Evolutionary conservation across 2,113 vertebrate species (phyloP).

Genomic region (Thymallus thymallus): DNA sequence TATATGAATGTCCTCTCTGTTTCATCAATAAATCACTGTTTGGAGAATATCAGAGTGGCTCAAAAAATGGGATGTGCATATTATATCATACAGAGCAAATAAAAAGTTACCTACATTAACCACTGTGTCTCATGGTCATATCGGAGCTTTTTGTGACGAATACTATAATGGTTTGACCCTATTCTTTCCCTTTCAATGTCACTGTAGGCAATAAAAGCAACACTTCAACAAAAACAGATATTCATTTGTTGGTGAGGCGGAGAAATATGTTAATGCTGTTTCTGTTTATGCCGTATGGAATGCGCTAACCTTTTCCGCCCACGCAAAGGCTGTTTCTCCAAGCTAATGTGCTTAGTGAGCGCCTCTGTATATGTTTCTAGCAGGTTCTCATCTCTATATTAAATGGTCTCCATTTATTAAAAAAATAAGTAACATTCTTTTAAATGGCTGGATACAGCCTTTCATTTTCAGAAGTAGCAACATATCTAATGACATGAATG

Average conservation of each 20-base stretch:
- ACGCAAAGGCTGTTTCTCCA: constrained; percentile 40
- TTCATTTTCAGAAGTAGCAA: not conserved
- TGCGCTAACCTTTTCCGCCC: constrained; percentile 47
- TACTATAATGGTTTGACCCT: constrained; percentile 25
- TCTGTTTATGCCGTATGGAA: constrained; percentile 52
- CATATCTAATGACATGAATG: not conserved
- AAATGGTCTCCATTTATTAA: constrained; percentile 17
- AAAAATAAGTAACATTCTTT: not conserved
- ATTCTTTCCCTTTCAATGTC: constrained; percentile 22
- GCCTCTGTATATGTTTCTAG: constrained; percentile 16
- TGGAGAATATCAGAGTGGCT: too few species aligned
- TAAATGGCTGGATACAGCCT: not conserved
- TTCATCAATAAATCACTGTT: too few species aligned
- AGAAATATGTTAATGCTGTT: constrained; percentile 39
- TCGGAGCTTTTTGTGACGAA: constrained; percentile 48
- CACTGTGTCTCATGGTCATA: constrained; percentile 29
- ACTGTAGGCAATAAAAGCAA: constrained; percentile 23
- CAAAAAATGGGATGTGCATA: too few species aligned
- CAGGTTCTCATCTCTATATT: constrained; percentile 24
- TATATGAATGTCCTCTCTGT: too few species aligned
- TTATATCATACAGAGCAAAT: too few species aligned
- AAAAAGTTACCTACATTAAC: too few species aligned
- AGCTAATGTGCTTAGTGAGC: constrained; percentile 38
- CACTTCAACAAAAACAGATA: constrained; percentile 31
- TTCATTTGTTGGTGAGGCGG: constrained; percentile 10